These are phyloP conservation scores for Pinctada fucata DNA, from an alignment of 2,888 invertebrate species.

Conservation along the genomic window DNA sequence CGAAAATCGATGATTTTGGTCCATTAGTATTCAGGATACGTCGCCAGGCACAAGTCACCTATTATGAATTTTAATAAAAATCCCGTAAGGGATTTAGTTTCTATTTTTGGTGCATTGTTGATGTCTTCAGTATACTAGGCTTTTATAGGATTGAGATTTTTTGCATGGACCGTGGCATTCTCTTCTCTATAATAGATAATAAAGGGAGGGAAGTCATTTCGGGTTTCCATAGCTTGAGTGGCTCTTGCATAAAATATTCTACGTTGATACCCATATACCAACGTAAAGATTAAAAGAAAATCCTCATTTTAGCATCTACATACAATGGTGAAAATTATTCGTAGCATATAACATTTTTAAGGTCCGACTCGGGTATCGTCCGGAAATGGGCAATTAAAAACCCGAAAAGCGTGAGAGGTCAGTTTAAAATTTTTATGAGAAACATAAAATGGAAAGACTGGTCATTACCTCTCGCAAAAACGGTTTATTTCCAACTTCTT, in stretches of 20 bases:
- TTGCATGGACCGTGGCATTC: neutral
- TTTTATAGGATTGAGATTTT: neutral
- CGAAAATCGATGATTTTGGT: neutral
- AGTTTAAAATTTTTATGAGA: neutral
- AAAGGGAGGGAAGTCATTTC: neutral
- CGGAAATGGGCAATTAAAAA: too few relatives aligned
- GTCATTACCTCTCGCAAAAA: neutral
- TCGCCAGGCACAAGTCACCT: neutral
- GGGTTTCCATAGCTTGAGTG: constrained; percentile 12
- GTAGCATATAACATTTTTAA: too few relatives aligned
- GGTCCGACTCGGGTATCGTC: too few relatives aligned
- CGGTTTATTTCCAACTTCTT: neutral
- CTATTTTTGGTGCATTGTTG: constrained; percentile 5
- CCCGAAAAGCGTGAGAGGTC: neutral
- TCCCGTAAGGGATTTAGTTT: constrained; percentile 8
- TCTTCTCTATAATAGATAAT: neutral
- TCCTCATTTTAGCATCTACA: too few relatives aligned
- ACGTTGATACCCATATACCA: too few relatives aligned
- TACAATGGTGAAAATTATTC: too few relatives aligned
- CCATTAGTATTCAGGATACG: neutral
- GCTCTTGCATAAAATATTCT: constrained; percentile 5
- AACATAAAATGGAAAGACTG: neutral
- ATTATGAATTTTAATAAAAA: constrained; percentile 1
- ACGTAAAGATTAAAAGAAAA: too few relatives aligned
- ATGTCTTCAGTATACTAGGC: constrained; percentile 3